Base-by-base conservation (phyloP, 2,888 invertebrate species). In the Criorhina ranunculi region DNA sequence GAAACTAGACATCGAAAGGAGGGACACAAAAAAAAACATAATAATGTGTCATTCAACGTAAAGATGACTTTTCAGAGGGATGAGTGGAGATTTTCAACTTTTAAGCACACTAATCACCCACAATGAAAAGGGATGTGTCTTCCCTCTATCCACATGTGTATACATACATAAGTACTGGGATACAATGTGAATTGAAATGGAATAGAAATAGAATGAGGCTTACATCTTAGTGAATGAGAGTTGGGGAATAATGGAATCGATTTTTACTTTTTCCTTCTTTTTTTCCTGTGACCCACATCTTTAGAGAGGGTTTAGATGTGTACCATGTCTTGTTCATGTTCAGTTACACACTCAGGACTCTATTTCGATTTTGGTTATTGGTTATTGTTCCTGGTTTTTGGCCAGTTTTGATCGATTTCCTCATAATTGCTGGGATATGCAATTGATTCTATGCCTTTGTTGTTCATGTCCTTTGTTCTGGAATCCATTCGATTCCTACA, bases 1-100 rank as follows among this genome's bases (percentile, higher is more conserved):
- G 31, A 69, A 62, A 44, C 66, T 42, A 42, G 15, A 60, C 53
- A 35, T 49, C 35, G 35, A 24, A 40, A 35, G 37, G 42, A n/a
- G 55, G 37, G 31, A 37, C 15, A 11, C 6, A 53, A 29, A 31
- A 9, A 24, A 40, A 49, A 69, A 55, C 5, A n/a, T 2, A 35
- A 62, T 46, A 37, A 66, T 62, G 37, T 77, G 46, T 40, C 72
- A 82, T 72, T 82, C 70, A 44, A 53, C 44, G 40, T 67, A 17
- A 46, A 60, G 37, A 44, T 31, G 55, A 57, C 40, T 15, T 44
- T 81, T 49, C 31, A 11, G 40, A 12, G 44, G n/a, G 51, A 77
- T 60, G 70, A 53, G 77, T 69, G n/a, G 76, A 42, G 62, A 62
- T 70, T 77, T 77, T 29, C 51, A 66, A 66, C 51, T 29, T 66